A percentile compares a stretch with the other conserved stretches of the same genome.
Evolutionary conservation across 1,140 invertebrate genomes (phyloP).

Genomic region (Drosophila mayri): DNA sequence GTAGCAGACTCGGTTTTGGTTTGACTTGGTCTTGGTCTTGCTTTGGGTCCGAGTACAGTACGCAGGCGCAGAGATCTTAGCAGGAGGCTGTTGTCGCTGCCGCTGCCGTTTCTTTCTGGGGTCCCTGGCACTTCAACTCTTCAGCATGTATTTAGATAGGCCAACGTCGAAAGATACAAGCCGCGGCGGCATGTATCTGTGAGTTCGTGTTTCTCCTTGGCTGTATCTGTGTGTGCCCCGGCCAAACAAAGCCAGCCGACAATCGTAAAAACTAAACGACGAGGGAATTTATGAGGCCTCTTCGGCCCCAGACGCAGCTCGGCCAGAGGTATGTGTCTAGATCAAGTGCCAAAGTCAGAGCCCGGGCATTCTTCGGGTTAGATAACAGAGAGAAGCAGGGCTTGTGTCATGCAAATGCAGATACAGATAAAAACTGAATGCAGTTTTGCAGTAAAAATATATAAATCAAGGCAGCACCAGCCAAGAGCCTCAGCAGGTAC

Average conservation of each 20-base stretch:
- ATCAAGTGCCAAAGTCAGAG: constrained; percentile 76
- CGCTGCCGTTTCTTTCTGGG: constrained; percentile 43
- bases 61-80: constrained; percentile 63
- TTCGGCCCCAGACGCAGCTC: constrained; percentile 30
- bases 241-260: constrained; percentile 77
- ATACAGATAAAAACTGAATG: constrained; percentile 57
- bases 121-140: constrained; percentile 73
- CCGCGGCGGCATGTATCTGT: constrained; percentile 45
- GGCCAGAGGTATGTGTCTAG: constrained; percentile 47
- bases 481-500: constrained; percentile 19
- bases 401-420: constrained; percentile 65
- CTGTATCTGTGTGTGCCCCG: constrained; percentile 20
- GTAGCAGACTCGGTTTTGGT: constrained; percentile 15
- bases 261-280: constrained; percentile 82
- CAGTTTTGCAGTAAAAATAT: constrained; percentile 54
- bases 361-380: constrained; percentile 64
- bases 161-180: constrained; percentile 77
- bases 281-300: constrained; percentile 74
- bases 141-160: constrained; percentile 71
- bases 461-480: constrained; percentile 47
- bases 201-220: constrained; percentile 16
- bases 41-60: constrained; percentile 55
- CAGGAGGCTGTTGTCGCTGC: constrained; percentile 56
- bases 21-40: constrained; percentile 14
- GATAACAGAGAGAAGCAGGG: constrained; percentile 67